Evolutionary conservation across 2,888 invertebrate genomes (phyloP), one percentile per base, ranked within the genome.

Genomic region (Pecten maximus): DNA sequence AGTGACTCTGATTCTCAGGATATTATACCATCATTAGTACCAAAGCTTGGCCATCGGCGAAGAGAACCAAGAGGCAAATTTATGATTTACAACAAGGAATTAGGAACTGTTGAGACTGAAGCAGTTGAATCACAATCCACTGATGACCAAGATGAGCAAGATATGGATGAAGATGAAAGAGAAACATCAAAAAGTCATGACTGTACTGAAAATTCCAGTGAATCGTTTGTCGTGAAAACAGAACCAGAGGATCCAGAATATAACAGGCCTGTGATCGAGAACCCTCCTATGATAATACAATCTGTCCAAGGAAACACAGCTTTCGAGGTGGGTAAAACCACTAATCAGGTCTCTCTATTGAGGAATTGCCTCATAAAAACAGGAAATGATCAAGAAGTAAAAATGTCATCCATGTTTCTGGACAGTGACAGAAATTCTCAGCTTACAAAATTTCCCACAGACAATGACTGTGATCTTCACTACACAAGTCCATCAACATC

Each of bases 91-190:
- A 89, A 74, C 74, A 74, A 28, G 74, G 74, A 28, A 74, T 35
- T 89, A 86, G 44, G 28, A 40, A 86, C 40, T 40, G 74, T 89
- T 39, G 40, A 50, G 40, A 89, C 74, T 23, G 74, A 74, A 74
- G 8, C 10, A 2, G n/a, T 35, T 28, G 74, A 28, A 74, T 40
- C 23, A 6, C 40, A 89, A 89, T 40, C 74, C 28, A 40, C 74
- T n/a, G 44, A 28, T 19, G 35, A 74, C 28, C 74, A 86, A 12
- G 40, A 44, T 15, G 87, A 89, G 19, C 39, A 50, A 40, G 89
- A 89, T 23, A n/a, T 40, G 15, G 87, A 87, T 87, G 48, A 48
- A 87, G 87, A 48, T 54, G n/a, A 39, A 23, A 87, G n/a, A 15
- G 87, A 40, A 23, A 48, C 50, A 50, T 35, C 50, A n/a, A 88